A percentile compares a stretch with the other conserved stretches of the same genome.
These are phyloP conservation scores for Pseudococcus jackbeardsleyi DNA, from an alignment of 2,888 invertebrate genomes.

Conservation along the genomic window DNA sequence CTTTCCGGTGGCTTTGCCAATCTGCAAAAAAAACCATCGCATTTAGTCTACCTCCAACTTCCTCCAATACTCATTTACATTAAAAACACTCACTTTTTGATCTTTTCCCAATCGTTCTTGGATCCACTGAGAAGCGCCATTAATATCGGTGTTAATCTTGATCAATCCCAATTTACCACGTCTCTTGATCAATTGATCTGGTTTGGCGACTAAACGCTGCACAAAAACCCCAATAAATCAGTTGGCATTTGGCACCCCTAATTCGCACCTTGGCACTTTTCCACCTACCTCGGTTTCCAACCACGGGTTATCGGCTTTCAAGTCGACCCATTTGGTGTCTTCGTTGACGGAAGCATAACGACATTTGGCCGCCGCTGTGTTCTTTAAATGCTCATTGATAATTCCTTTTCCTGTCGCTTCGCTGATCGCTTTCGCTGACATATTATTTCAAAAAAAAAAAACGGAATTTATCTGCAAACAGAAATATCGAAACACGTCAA, in stretches of 20 bases:
- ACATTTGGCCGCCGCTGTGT: constrained; percentile 80
- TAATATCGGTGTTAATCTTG: constrained; percentile 89
- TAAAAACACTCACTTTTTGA: constrained; percentile 72
- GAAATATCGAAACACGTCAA: not conserved
- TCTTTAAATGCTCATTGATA: constrained; percentile 84
- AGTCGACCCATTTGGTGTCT: constrained; percentile 82
- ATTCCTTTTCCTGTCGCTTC: constrained; percentile 95
- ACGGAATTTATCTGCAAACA: not conserved
- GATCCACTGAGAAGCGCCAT: constrained; percentile 88
- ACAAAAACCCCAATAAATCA: constrained; percentile 66
- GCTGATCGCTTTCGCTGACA: constrained; percentile 97
- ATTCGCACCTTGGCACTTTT: not conserved
- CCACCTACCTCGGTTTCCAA: constrained; percentile 79
- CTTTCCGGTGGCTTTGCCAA: constrained; percentile 91
- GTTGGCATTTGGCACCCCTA: no score
- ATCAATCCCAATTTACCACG: constrained; percentile 97
- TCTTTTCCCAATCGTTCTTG: constrained; percentile 85
- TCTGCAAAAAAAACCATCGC: constrained; percentile 69
- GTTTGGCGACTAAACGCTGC: constrained; percentile 96
- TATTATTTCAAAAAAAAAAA: constrained; percentile 69
- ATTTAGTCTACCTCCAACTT: no score
- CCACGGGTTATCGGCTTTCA: constrained; percentile 87
- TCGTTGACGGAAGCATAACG: constrained; percentile 86
- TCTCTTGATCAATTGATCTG: constrained; percentile 98
- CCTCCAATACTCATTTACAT: no score